A percentile compares a stretch with the other conserved stretches of the same genome.
These are phyloP conservation scores for Campoplex capitator DNA, from an alignment of 2,888 invertebrate genomes.

Conservation along the genomic window DNA sequence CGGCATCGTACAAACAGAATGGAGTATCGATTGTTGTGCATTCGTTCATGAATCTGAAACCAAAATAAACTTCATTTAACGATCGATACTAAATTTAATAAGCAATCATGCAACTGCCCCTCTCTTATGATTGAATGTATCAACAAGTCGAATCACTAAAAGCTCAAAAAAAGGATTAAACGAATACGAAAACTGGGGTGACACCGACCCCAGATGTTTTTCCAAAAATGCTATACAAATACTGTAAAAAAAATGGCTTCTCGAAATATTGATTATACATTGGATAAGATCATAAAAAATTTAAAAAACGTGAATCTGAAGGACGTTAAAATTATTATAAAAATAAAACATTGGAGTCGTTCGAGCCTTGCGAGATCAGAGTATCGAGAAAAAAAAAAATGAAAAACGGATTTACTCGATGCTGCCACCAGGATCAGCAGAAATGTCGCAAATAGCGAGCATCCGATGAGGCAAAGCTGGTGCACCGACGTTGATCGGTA, in stretches of 20 bases:
- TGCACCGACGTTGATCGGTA: constrained; percentile 94
- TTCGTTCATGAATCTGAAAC: constrained; percentile 95
- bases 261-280: neutral
- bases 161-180: neutral
- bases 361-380: neutral
- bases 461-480: constrained; percentile 96
- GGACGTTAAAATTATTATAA: neutral
- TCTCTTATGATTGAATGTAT: too few species aligned
- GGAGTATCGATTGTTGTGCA: constrained; percentile 99
- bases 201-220: neutral
- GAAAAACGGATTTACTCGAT: constrained; percentile 88
- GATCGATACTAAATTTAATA: neutral
- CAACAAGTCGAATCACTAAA: neutral
- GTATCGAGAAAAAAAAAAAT: neutral
- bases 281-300: neutral
- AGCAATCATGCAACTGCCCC: neutral
- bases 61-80: constrained; percentile 11
- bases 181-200: neutral
- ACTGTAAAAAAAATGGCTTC: neutral
- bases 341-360: neutral
- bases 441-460: constrained; percentile 98
- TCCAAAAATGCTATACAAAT: neutral
- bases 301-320: neutral
- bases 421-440: constrained; percentile 99
- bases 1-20: constrained; percentile 99